Conservation (phyloP, 1,140 invertebrate species). For the Lucilia sericata region DNA sequence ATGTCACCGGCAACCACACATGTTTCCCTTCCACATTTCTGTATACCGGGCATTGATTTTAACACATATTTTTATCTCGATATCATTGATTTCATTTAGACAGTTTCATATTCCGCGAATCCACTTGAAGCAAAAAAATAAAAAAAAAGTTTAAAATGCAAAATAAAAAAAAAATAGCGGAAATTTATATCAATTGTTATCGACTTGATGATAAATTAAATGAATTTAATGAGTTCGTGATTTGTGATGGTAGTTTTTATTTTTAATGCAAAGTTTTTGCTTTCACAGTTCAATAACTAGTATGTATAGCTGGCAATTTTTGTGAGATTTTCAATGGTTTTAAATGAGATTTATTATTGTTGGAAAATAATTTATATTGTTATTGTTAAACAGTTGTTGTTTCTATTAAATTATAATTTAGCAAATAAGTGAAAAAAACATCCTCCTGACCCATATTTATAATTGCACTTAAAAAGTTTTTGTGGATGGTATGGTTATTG, state of each 20-base stretch:
- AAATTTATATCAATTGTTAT: constrained; percentile 21
- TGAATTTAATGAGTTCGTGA: constrained; percentile 29
- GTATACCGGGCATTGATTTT: background rate
- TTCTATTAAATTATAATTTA: background rate
- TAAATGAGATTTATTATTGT: constrained; percentile 4
- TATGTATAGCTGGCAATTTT: background rate
- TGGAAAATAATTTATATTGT: background rate
- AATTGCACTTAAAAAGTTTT: background rate
- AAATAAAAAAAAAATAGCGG: background rate
- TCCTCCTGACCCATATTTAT: background rate
- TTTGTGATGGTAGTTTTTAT: constrained; percentile 4
- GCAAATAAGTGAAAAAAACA: background rate
- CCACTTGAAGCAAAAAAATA: background rate
- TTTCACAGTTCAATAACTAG: background rate
- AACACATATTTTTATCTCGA: constrained; percentile 18
- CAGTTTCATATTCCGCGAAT: background rate
- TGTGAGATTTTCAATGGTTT: background rate
- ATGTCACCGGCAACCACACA: background rate
- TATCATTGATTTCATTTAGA: constrained; percentile 29
- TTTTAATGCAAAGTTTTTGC: background rate
- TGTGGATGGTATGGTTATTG: no score
- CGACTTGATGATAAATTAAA: constrained; percentile 29
- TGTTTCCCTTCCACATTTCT: background rate
- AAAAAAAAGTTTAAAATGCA: background rate
- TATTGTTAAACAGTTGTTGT: background rate